Percentiles rank a stretch among this genome's conserved stretches.
Evolutionary conservation across 2,888 invertebrate genomes (phyloP).

Genomic region (Limnephilus auricula): DNA sequence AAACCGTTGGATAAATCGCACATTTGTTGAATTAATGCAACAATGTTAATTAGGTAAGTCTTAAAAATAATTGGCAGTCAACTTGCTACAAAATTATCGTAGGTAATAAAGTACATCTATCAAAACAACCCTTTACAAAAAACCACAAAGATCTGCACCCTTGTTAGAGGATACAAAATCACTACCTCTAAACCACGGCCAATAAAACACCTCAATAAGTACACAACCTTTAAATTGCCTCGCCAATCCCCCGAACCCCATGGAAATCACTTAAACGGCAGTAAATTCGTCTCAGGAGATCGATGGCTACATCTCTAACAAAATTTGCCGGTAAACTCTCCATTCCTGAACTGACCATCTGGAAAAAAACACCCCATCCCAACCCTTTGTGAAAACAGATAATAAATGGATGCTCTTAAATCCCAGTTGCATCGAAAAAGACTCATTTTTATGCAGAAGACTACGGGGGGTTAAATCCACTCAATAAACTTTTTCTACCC

Average conservation of each 20-base stretch:
- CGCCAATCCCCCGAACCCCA: constrained; percentile 22
- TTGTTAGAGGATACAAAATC: constrained; percentile 14
- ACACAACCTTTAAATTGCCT: constrained; percentile 47
- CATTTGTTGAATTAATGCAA: too few relatives aligned
- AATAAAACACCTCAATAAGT: constrained; percentile 36
- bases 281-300: constrained; percentile 62
- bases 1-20: too few relatives aligned
- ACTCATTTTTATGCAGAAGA: constrained; percentile 49
- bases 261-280: constrained; percentile 55
- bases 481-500: constrained; percentile 37
- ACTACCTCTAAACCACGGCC: not conserved
- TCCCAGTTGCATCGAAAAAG: constrained; percentile 63
- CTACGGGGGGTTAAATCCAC: constrained; percentile 37
- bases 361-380: constrained; percentile 49
- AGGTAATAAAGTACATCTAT: not conserved
- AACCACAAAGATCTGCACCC: not conserved
- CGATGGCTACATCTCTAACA: constrained; percentile 51
- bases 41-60: not conserved
- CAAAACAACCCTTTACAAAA: not conserved
- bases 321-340: constrained; percentile 53
- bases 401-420: constrained; percentile 65
- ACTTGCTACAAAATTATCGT: not conserved
- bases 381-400: constrained; percentile 60
- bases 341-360: constrained; percentile 57
- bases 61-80: not conserved